These are phyloP conservation scores for Gavialis gangeticus DNA, from an alignment of 2,113 vertebrate species.

Conservation along the genomic window DNA sequence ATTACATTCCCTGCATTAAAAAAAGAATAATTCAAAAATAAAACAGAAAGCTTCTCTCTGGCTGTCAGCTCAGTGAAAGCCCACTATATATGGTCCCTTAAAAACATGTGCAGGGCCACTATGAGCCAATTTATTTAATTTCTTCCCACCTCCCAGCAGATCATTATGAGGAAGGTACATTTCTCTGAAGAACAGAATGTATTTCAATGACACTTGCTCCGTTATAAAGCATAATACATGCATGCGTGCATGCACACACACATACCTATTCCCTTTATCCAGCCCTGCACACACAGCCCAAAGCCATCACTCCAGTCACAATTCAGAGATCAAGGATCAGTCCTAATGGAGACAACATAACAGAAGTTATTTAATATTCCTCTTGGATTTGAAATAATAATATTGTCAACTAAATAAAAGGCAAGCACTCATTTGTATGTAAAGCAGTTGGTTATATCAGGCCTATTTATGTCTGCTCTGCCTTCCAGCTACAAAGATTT, in stretches of 20 bases:
- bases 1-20: fast-evolving
- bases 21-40: background rate
- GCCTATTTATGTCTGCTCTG: slow-evolving; percentile 69
- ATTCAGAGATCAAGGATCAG: slow-evolving; percentile 41
- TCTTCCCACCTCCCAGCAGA: background rate
- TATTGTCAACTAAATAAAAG: slow-evolving; percentile 74
- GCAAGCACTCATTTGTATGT: slow-evolving; percentile 76
- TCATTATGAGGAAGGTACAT: background rate
- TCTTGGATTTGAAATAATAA: slow-evolving; percentile 68
- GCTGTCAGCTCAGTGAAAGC: background rate
- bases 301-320: background rate
- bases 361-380: slow-evolving; percentile 67
- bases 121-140: slow-evolving; percentile 26
- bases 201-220: background rate
- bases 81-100: background rate
- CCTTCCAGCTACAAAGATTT: slow-evolving; percentile 74
- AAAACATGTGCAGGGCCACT: background rate
- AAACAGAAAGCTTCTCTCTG: background rate
- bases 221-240: background rate
- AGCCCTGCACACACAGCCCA: slow-evolving; percentile 3
- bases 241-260: fast-evolving
- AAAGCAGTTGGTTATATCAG: slow-evolving; percentile 71
- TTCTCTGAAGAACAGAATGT: background rate
- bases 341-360: slow-evolving; percentile 43
- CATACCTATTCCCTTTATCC: background rate